A percentile compares a stretch with the other conserved stretches of the same genome.
Evolutionary conservation across 1,140 invertebrate species (phyloP).

Genomic region (Apis laboriosa): DNA sequence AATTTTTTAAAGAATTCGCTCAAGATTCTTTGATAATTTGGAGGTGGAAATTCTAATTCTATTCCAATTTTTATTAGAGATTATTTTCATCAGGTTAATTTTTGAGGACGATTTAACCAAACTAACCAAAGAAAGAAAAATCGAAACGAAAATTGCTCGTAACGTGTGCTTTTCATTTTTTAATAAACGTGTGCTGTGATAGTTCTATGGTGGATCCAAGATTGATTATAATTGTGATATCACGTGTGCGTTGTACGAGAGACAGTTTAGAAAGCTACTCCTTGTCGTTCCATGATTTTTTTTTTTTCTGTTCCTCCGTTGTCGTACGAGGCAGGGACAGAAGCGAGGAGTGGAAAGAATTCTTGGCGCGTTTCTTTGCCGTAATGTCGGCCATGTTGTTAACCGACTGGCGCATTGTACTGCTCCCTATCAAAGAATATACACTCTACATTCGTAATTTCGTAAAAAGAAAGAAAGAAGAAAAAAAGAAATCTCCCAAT

Average conservation of each 20-base stretch:
- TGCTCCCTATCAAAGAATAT: neutral
- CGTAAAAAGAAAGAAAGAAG: neutral
- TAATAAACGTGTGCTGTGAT: neutral
- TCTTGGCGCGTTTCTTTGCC: conserved; percentile 10
- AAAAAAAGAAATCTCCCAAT: neutral
- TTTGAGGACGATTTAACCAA: too few relatives aligned
- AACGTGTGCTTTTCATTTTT: fast-evolving
- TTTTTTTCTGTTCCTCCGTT: neutral
- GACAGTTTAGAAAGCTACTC: neutral
- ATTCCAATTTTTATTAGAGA: too few relatives aligned
- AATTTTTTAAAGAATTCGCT: too few relatives aligned
- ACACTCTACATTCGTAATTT: neutral
- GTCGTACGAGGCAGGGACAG: neutral
- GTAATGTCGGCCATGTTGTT: conserved; percentile 4
- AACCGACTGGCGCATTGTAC: neutral
- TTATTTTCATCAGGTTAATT: too few relatives aligned
- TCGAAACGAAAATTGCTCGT: too few relatives aligned
- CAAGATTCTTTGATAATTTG: too few relatives aligned
- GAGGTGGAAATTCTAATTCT: too few relatives aligned
- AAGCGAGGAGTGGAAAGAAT: neutral
- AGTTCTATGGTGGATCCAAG: neutral
- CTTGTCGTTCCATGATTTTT: neutral
- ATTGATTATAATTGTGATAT: neutral
- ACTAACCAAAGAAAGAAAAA: too few relatives aligned
- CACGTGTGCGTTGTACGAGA: neutral